Evolutionary conservation across 1,140 invertebrate genomes (phyloP).

Genomic region (Samia ricini): DNA sequence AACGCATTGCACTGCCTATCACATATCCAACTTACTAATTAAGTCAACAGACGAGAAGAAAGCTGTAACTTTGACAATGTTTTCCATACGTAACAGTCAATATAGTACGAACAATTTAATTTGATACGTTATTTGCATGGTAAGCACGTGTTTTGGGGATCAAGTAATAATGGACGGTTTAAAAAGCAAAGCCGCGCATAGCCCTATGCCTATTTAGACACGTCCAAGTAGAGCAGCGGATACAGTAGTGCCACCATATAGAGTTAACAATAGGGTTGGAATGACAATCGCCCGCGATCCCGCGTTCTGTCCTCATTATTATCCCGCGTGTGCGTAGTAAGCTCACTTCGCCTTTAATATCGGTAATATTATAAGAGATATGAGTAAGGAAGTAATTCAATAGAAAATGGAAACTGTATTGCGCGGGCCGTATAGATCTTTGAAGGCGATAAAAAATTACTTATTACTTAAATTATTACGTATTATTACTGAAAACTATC

Average conservation of each 20-base stretch:
- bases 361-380: slow-evolving; percentile 8
- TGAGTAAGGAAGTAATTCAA: slow-evolving; percentile 13
- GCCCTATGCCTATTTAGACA: slow-evolving; percentile 73
- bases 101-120: background rate
- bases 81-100: slow-evolving; percentile 61
- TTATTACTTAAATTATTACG: background rate
- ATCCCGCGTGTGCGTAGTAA: slow-evolving; percentile 44
- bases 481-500: background rate
- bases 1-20: slow-evolving; percentile 73
- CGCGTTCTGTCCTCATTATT: slow-evolving; percentile 56
- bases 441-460: background rate
- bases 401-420: background rate
- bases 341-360: slow-evolving; percentile 21
- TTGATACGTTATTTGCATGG: background rate
- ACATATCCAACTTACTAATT: slow-evolving; percentile 76
- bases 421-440: background rate
- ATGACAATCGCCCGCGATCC: slow-evolving; percentile 62
- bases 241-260: slow-evolving; percentile 62
- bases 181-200: slow-evolving; percentile 63
- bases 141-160: slow-evolving; percentile 15
- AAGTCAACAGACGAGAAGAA: slow-evolving; percentile 71
- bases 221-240: slow-evolving; percentile 51
- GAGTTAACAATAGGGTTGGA: slow-evolving; percentile 71
- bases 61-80: slow-evolving; percentile 74
- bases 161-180: slow-evolving; percentile 35